Base-by-base conservation (phyloP, 2,113 vertebrate genomes). In the Hylia prasina region DNA sequence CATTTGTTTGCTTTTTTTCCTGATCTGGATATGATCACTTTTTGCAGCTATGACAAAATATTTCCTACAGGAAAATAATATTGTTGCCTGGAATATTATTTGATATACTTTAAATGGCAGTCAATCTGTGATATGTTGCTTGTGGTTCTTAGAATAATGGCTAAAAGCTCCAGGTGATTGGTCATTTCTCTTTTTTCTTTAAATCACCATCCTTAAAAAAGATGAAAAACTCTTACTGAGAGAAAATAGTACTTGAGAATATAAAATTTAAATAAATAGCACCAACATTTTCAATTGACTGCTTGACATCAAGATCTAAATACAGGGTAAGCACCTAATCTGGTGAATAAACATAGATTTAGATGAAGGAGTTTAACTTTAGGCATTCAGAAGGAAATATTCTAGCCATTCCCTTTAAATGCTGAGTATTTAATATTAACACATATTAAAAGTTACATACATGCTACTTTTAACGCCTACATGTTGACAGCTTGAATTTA, bases 221-320 rank as follows among this genome's bases (percentile, higher is more conserved):
- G 39, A 58, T 70, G 82, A 82, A 69, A 21, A 87, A 88, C 68
- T 87, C 88, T 90, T 73, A 95, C 71, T 82, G 88, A 91, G 81
- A 89, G 57, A 84, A 89, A 94, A 87, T 3, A 89, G 28, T 57
- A 61, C 64, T 33, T 71, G 77, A 92, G 56, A 90, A 90, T 73
- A 57, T 64, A 71, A 89, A 94, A 94, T 70, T 66, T 69, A 60
- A 90, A 72, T 48, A 84, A 95, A 94, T 72, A 95, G 31, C 20
- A 92, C 35, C 65, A 93, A 95, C 40, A 89, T 89, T 95, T 93
- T 87, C 48, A 85, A 92, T 40, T 45, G 65, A 93, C 91, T 17
- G 25, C 77, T 11, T 91, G 73, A 87, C 61, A 90, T 93, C n/a
- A 83, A 82, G 68, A 86, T 95, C 82, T 95, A 95, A 92, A 94